Evolutionary conservation across 2,797 vertebrate genomes (phyloP), one percentile per base, ranked within the genome.

Genomic region (Poecilia wingei): DNA sequence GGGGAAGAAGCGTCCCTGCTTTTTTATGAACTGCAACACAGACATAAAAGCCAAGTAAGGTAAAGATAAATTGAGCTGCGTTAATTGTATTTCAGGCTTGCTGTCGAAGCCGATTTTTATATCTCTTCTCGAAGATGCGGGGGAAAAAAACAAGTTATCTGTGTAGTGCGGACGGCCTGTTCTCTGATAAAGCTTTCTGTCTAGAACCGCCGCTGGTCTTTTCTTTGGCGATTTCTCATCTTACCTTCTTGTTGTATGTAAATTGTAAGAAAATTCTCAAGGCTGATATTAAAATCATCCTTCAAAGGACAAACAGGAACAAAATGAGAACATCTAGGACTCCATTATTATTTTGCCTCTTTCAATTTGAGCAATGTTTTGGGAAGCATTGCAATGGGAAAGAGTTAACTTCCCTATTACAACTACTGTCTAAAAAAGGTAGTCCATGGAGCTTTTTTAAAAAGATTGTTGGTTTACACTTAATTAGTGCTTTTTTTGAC

Each of bases 401-500:
- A 55, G 28, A 16, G 46, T 10, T 46, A 68, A 25, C 20, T 25
- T 53, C 22, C 7, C 7, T 2, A 6, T 82, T 7, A 0, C 22
- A 10, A 12, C n/a, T 45, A 69, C n/a, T n/a, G 6, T 0, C 13
- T 22, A 10, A 31, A 33, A 18, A 36, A 39, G 16, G 6, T 4
- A 66, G 20, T 9, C 3, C 31, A 66, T 39, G 61, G 6, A 41
- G n/a, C 18, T 1, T 7, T 41, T 43, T 2, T 77, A 45, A 14
- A 31, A 25, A 49, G 76, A 31, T 72, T 84, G 71, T 78, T 51
- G 68, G 36, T 80, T 53, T 69, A 36, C 22, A 69, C 18, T 36
- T 20, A 68, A 41, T 87, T 69, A 83, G 76, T 74, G 49, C 73
- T 77, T 64, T 47, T 47, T 89, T 69, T 28, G 49, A 25, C 82